Base-by-base conservation (phyloP, 2,888 invertebrate genomes). In the Melipona bicolor region DNA sequence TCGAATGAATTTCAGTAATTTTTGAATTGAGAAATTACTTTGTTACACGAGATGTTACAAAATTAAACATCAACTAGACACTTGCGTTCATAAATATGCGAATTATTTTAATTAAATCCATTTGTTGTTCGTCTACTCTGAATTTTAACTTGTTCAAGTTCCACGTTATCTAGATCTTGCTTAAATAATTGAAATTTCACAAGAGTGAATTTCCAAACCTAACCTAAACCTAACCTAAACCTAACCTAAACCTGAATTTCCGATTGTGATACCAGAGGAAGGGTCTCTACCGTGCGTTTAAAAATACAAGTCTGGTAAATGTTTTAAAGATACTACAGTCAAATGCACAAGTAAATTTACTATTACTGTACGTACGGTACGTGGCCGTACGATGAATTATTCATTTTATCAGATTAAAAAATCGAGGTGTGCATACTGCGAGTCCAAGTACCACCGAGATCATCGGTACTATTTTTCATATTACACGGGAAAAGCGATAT, bases 391-490 rank as follows among this genome's bases (percentile, higher is more conserved):
- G 72, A 72, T 77, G 81, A 81, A 83, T 81, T 76, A 83, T 83
- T 83, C 81, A 83, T 83, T 49, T 54, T 21, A 71, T 62, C 70
- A 77, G 77, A 75, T 75, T 67, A 75, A 81, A 75, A 75, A 75
- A 54, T n/a, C 24, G 62, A 36, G 81, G 54, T 81, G 71, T 59
- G 52, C 76, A 71, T 76, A 24, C 68, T 56, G 82, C 82, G 82
- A 62, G 36, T 81, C 82, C 72, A 83, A 83, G 82, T 81, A 19
- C 54, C 36, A 43, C 2, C 36, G 50, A 75, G 76, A 81, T 71
- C 67, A 79, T 74, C 32, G 43, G 19, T 32, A 17, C 79, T 52
- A 59, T 82, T 82, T 79, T 79, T 54, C 77, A 54, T 61, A 54
- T 61, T 27, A n/a, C 52, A 49, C 61, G 61, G 78, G 81, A 77